phyloP scores from a whole-genome alignment of 1,140 invertebrate genomes.

The Oryctes rhinoceros region DNA sequence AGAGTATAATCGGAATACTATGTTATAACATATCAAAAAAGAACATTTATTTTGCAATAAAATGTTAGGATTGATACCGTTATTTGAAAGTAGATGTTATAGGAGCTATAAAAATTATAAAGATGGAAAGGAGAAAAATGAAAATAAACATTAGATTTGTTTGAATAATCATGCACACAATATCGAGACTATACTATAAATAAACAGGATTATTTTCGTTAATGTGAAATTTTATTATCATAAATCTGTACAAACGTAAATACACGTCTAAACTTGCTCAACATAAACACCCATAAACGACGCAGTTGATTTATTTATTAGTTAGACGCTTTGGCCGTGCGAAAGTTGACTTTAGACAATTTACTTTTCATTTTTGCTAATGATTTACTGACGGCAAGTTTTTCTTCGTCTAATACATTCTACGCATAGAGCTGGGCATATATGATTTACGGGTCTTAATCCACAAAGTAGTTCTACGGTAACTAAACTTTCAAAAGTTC shows the following conservation, averaged over 20 bases:
- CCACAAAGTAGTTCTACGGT: too few species aligned
- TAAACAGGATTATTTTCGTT: not conserved
- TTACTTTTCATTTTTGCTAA: conserved; percentile 1
- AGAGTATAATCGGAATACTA: too few species aligned
- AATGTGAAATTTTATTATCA: conserved; percentile 16
- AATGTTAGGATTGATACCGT: not conserved
- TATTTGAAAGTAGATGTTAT: not conserved
- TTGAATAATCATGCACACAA: not conserved
- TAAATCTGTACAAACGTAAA: conserved; percentile 2
- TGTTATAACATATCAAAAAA: too few species aligned
- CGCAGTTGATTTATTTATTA: not conserved
- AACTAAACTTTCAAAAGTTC: too few species aligned
- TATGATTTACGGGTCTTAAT: too few species aligned
- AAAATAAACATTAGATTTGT: not conserved
- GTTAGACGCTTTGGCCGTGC: not conserved
- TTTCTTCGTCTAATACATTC: not conserved
- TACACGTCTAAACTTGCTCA: not conserved
- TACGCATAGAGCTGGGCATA: too few species aligned
- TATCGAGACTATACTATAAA: not conserved
- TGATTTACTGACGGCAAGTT: not conserved
- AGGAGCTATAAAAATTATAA: not conserved
- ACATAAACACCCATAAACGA: conserved; percentile 9
- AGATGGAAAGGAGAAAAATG: not conserved
- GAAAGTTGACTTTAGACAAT: not conserved
- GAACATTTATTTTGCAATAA: not conserved